Evolutionary conservation across 2,888 invertebrate species (phyloP), one percentile per base, ranked within the genome.

Genomic region (Anorthoa munda): DNA sequence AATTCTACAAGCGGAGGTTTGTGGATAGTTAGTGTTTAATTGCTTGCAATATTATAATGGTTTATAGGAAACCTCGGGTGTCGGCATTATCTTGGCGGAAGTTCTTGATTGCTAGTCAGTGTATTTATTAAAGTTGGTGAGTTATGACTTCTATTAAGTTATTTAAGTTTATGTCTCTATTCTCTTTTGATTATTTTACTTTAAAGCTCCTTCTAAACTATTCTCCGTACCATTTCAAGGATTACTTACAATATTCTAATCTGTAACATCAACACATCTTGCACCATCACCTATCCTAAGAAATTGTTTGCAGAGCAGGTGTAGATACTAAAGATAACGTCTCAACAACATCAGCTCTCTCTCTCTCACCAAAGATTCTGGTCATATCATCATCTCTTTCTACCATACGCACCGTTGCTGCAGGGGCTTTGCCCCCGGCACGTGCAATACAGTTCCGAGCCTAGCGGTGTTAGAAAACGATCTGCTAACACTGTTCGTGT

Each of bases 371-470:
- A 31, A 18, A 9, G n/a, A 13, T 15, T 9, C 13, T n/a, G 7
- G 4, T 0, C 9, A 61, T 79, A 83, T 80, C 15, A 31, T 68
- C 48, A 66, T 88, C 85, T 82, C 75, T 72, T 63, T 82, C 74
- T 23, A 2, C 15, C 81, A 39, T 66, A 83, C 85, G 86, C 89
- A 88, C 91, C 86, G 91, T 89, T 89, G 85, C 81, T 86, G 85
- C 84, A 84, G 88, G 90, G 90, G 90, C 90, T 89, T 90, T 91
- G 90, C 88, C 91, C 90, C 88, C 88, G 51, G 75, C 88, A 85
- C 87, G 90, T 90, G 91, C 88, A 84, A 83, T 89, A 89, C 86
- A 84, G 86, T 89, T 87, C 78, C 69, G 73, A 79, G 70, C 69
- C 79, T 87, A 86, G 86, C 86, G 86, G 87, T 87, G 69, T 75